A percentile compares a stretch with the other conserved stretches of the same genome.
Evolutionary conservation across 1,140 invertebrate genomes (phyloP).

Genomic region (Chlorops oryzae): DNA sequence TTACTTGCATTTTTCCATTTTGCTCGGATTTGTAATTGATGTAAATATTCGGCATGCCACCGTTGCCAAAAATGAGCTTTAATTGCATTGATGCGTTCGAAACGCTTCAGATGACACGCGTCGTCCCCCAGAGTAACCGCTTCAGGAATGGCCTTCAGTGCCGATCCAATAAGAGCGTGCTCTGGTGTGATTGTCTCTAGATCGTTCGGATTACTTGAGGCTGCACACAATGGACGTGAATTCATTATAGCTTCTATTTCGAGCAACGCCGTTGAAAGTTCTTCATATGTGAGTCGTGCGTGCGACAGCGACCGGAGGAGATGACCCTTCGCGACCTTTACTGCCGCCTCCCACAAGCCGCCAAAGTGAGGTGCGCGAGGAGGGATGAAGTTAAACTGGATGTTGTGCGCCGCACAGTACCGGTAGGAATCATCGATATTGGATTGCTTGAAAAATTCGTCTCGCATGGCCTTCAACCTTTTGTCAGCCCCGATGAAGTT

Average conservation of each 20-base stretch:
- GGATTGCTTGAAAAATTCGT: neutral
- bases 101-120: too few species aligned
- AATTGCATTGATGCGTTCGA: too few species aligned
- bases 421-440: neutral
- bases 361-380: slow-evolving; percentile 25
- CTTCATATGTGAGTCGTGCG: slow-evolving; percentile 18
- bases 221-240: slow-evolving; percentile 20
- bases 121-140: too few species aligned
- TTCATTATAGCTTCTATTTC: slow-evolving; percentile 30
- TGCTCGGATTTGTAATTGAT: too few species aligned
- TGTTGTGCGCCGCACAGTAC: slow-evolving; percentile 14
- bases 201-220: slow-evolving; percentile 29
- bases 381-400: slow-evolving; percentile 27
- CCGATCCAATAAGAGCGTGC: too few species aligned
- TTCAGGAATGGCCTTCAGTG: too few species aligned
- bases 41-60: too few species aligned
- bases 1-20: too few species aligned
- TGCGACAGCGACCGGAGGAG: slow-evolving; percentile 18
- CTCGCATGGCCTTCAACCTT: slow-evolving; percentile 14
- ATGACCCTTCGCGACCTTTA: slow-evolving; percentile 31
- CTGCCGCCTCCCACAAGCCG: slow-evolving; percentile 26
- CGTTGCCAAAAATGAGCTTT: too few species aligned
- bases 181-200: slow-evolving; percentile 28
- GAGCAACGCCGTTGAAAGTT: slow-evolving; percentile 19
- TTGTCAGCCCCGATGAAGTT: slow-evolving; percentile 25